These are phyloP conservation scores for Diphyllodes magnificus DNA, from an alignment of 2,113 vertebrate species.

Conservation along the genomic window DNA sequence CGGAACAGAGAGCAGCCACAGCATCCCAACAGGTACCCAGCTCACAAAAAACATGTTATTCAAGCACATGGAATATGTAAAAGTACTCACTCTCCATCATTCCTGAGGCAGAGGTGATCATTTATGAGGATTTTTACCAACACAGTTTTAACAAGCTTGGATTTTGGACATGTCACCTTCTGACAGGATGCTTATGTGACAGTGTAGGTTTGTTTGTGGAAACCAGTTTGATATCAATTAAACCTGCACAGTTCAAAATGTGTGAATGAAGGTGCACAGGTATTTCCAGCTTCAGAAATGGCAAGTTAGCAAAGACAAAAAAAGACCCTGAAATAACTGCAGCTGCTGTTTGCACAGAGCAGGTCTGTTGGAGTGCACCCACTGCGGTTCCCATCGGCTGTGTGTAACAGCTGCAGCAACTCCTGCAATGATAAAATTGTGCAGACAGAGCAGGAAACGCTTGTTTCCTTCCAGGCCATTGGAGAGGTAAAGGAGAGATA, in stretches of 20 bases:
- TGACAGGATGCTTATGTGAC: neutral
- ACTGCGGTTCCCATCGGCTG: neutral
- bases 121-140: neutral
- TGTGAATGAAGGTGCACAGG: neutral
- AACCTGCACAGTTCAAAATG: neutral
- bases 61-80: neutral
- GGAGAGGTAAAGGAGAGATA: neutral
- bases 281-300: neutral
- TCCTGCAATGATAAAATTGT: neutral
- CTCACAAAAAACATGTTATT: neutral
- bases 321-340: neutral
- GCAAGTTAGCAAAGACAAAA: neutral
- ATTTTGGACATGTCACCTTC: neutral
- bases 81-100: neutral
- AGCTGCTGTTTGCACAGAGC: neutral
- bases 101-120: neutral
- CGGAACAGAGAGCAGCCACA: slow-evolving; percentile 82
- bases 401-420: accelerated
- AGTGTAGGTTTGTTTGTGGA: neutral
- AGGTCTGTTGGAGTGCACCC: neutral
- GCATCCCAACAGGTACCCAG: slow-evolving; percentile 83
- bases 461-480: neutral
- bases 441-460: neutral
- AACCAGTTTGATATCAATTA: neutral
- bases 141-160: neutral